phyloP scores from a whole-genome alignment of 2,888 invertebrate genomes.

The Resseliella maxima region DNA sequence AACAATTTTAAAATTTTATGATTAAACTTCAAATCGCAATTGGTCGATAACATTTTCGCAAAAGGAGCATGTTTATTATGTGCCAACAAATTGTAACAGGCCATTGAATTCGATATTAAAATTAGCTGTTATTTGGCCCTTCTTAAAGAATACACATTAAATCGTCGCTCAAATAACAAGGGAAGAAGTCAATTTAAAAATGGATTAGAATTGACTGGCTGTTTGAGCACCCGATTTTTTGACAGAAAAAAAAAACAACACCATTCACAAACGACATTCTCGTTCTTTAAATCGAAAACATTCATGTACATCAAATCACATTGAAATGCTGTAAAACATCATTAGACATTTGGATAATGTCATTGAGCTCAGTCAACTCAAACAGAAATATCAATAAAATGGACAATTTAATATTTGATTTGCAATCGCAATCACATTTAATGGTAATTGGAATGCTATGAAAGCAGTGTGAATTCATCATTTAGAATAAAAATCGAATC shows the following conservation, averaged over 20 bases:
- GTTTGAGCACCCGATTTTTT: too few relatives aligned
- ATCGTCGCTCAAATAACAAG: not conserved
- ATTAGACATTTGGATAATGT: constrained; percentile 38
- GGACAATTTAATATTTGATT: constrained; percentile 57
- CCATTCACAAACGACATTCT: constrained; percentile 3
- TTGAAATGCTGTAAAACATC: not conserved
- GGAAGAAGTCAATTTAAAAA: not conserved
- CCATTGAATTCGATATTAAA: constrained; percentile 32
- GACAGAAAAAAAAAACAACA: not conserved
- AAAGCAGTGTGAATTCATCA: not conserved
- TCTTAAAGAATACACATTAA: not conserved
- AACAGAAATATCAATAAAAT: constrained; percentile 55
- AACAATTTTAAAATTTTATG: not conserved
- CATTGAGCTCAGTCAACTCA: not conserved
- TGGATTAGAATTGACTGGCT: not conserved
- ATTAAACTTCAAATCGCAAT: not conserved
- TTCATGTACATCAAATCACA: constrained; percentile 14
- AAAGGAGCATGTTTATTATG: constrained; percentile 19
- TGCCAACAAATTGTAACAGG: not conserved
- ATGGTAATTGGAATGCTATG: constrained; percentile 54
- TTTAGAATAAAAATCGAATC: not conserved
- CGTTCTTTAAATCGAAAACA: not conserved
- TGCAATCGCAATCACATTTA: constrained; percentile 56
- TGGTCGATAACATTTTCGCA: not conserved
- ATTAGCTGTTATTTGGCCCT: not conserved